Conservation (phyloP, 2,888 invertebrate genomes). For the Sipunculus nudus region DNA sequence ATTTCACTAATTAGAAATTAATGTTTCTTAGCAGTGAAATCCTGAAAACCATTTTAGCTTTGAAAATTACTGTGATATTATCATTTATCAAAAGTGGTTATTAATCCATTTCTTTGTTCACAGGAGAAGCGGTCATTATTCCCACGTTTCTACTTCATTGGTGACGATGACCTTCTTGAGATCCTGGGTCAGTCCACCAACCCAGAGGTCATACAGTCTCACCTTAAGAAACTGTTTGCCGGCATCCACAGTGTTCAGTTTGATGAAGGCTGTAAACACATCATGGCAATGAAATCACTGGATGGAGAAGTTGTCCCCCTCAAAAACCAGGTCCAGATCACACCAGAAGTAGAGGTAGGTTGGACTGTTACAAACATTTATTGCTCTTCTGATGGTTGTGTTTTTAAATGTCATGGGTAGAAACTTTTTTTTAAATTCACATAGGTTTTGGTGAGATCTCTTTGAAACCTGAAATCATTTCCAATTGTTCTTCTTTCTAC, state of each 20-base stretch:
- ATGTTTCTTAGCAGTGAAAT: too few species aligned
- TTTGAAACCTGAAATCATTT: neutral
- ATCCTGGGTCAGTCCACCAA: conserved; percentile 92
- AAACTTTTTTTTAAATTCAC: conserved; percentile 7
- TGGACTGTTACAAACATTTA: too few species aligned
- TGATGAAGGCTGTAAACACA: conserved; percentile 70
- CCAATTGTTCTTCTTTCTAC: neutral
- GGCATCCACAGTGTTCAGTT: conserved; percentile 74
- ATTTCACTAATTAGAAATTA: too few species aligned
- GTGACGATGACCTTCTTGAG: conserved; percentile 97
- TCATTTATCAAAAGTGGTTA: too few species aligned
- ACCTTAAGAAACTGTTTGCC: conserved; percentile 95
- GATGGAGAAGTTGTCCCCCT: conserved; percentile 80
- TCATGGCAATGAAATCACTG: conserved; percentile 78
- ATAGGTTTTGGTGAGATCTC: too few species aligned
- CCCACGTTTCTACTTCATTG: conserved; percentile 95
- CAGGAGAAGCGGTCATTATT: conserved; percentile 93
- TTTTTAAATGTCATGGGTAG: conserved; percentile 3
- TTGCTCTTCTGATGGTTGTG: neutral
- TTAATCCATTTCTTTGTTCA: conserved; percentile 18
- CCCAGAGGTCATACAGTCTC: conserved; percentile 88
- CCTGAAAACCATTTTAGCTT: too few species aligned
- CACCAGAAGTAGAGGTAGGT: conserved; percentile 80
- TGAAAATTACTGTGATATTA: too few species aligned
- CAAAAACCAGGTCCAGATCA: conserved; percentile 76